phyloP scores from a whole-genome alignment of 1,140 invertebrate genomes.

The Hetaerina americana region DNA sequence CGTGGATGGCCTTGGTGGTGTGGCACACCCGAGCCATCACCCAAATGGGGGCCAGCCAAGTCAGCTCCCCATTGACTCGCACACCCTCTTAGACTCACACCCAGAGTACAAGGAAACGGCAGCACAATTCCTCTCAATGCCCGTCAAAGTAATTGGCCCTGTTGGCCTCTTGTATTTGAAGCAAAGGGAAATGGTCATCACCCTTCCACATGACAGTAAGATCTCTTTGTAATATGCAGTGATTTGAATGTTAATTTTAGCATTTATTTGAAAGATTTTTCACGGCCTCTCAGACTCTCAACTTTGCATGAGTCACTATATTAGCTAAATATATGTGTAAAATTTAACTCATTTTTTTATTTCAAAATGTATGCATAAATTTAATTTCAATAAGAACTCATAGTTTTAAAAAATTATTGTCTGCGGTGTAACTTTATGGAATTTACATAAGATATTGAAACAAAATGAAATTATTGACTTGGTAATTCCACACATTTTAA shows the following conservation, averaged over 20 bases:
- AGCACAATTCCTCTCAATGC: constrained; percentile 58
- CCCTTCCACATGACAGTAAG: constrained; percentile 80
- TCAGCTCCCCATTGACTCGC: constrained; percentile 59
- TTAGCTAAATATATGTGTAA: not conserved
- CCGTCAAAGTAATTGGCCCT: constrained; percentile 64
- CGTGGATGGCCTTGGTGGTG: not conserved
- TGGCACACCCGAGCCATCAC: not conserved
- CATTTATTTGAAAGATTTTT: constrained; percentile 2
- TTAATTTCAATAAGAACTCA: too few relatives aligned
- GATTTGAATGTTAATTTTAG: too few relatives aligned
- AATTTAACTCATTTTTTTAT: too few relatives aligned
- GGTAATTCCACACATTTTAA: too few relatives aligned
- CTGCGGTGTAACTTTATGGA: too few relatives aligned
- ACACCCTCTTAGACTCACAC: constrained; percentile 60
- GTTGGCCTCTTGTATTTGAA: constrained; percentile 76
- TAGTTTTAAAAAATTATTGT: too few relatives aligned
- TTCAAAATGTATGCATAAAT: too few relatives aligned
- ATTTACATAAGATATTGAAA: too few relatives aligned
- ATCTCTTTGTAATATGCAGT: not conserved
- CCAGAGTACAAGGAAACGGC: constrained; percentile 75
- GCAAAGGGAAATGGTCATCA: constrained; percentile 81
- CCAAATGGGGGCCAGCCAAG: not conserved
- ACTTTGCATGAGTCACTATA: not conserved
- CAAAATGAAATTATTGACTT: too few relatives aligned
- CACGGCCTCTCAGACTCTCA: constrained; percentile 2